phyloP scores from a whole-genome alignment of 2,113 vertebrate species.

The Abramis brama region DNA sequence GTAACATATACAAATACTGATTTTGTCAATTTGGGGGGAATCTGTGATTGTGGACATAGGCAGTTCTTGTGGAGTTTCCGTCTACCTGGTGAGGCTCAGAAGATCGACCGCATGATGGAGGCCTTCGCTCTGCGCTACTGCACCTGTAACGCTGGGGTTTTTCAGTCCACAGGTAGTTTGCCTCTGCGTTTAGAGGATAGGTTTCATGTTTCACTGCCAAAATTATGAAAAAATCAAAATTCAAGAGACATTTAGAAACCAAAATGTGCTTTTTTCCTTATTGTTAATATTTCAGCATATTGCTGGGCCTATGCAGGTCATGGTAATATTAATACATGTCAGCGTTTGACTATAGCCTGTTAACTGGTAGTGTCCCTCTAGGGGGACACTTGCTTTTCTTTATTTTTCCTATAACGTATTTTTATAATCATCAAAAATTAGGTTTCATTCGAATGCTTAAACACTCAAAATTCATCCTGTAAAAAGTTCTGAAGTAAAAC shows the following conservation, averaged over 20 bases:
- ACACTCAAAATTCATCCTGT: too few relatives aligned
- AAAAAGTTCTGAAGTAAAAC: background rate
- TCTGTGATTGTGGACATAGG: conserved; percentile 63
- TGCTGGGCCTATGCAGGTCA: background rate
- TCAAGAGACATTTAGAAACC: background rate
- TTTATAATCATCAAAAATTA: too few relatives aligned
- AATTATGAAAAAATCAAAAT: background rate
- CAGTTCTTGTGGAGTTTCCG: conserved; percentile 97
- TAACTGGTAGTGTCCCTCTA: too few relatives aligned
- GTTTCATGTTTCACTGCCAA: background rate
- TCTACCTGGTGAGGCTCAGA: conserved; percentile 94
- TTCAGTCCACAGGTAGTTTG: conserved; percentile 89
- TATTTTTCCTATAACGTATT: too few relatives aligned
- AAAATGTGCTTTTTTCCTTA: background rate
- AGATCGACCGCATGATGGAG: conserved; percentile 98
- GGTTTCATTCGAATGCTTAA: too few relatives aligned
- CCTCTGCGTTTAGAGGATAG: background rate
- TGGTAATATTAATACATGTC: background rate
- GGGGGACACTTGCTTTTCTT: too few relatives aligned
- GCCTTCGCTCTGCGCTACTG: conserved; percentile 91
- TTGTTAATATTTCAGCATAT: background rate
- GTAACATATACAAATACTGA: background rate
- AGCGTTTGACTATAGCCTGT: background rate
- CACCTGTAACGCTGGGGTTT: conserved; percentile 85
- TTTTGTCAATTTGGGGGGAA: background rate